Base-by-base conservation (phyloP, 2,113 vertebrate species). In the Emydura subglobosa region DNA sequence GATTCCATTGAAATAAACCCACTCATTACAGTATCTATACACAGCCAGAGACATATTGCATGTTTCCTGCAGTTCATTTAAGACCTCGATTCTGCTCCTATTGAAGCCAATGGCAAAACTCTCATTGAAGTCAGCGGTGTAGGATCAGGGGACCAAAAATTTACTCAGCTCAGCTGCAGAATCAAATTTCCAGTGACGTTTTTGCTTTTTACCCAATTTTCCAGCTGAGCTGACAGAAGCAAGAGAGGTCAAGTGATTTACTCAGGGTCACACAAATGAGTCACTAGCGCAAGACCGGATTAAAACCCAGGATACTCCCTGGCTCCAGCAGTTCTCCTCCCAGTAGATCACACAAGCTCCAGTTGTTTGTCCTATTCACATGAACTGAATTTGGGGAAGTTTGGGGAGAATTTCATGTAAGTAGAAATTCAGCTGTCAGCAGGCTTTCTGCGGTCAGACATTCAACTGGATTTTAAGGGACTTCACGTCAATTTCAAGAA, bases 371-470 rank as follows among this genome's bases (percentile, higher is more conserved):
- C 57, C 90, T 94, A 55, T 54, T 95, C 82, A 61, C 84, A 44
- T 55, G 96, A 83, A 68, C 42, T 0, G 10, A 17, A 87, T 92
- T 97, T 98, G 96, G 97, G 97, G 97, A 98, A 98, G 97, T 97
- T 79, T 83, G 72, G 57, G 90, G 31, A 94, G 13, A 88, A 88
- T 88, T 68, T 89, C 80, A 50, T 51, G 89, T 27, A 90, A 84
- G 79, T 3, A 93, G 59, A 97, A 96, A 91, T 86, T 93, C 85
- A 96, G 79, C 85, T 50, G 4, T 81, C 80, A 95, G 59, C 49
- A 82, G 39, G 59, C 74, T 91, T 91, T 72, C 50, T 93, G 89
- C 22, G 31, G 57, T 72, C 87, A 90, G 94, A 86, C 39, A 54
- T 47, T 94, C 85, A 61, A 86, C 82, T 88, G 91, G 16, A 82